Conservation (phyloP, 2,888 invertebrate genomes). For the Thera britannica region DNA sequence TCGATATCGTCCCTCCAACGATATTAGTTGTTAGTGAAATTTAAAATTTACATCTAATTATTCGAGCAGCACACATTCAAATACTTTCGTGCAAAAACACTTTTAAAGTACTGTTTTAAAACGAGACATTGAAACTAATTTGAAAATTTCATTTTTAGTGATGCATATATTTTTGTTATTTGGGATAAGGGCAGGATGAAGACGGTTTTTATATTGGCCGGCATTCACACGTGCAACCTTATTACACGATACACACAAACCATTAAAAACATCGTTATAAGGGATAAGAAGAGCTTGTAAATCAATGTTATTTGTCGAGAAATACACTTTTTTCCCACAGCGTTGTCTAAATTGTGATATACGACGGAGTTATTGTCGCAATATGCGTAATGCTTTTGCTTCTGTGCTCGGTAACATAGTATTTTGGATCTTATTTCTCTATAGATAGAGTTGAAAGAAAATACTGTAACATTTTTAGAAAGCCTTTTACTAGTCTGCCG, state of each 20-base stretch:
- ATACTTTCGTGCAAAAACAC: no score
- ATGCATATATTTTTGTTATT: no score
- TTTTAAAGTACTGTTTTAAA: no score
- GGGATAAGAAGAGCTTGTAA: constrained; percentile 62
- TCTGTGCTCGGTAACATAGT: constrained; percentile 5
- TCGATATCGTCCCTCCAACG: no score
- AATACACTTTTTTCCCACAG: constrained; percentile 57
- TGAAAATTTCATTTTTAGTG: no score
- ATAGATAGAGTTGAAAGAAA: constrained; percentile 19
- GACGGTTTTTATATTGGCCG: background rate
- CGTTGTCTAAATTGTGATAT: constrained; percentile 42
- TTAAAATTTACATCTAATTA: no score
- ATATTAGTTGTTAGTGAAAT: no score
- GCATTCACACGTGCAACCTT: constrained; percentile 1
- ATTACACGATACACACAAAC: constrained; percentile 29
- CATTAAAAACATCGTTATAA: constrained; percentile 59
- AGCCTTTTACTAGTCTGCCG: background rate
- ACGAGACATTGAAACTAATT: no score
- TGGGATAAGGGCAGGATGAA: no score
- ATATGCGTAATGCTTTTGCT: constrained; percentile 29
- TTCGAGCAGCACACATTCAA: no score
- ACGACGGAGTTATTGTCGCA: constrained; percentile 35
- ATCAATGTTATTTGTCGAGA: constrained; percentile 76
- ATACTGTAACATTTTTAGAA: constrained; percentile 9
- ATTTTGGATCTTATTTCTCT: constrained; percentile 11